Percentiles rank a stretch among this genome's conserved stretches.
These are phyloP conservation scores for Perca flavescens DNA, from an alignment of 2,113 vertebrate genomes.

Conservation along the genomic window DNA sequence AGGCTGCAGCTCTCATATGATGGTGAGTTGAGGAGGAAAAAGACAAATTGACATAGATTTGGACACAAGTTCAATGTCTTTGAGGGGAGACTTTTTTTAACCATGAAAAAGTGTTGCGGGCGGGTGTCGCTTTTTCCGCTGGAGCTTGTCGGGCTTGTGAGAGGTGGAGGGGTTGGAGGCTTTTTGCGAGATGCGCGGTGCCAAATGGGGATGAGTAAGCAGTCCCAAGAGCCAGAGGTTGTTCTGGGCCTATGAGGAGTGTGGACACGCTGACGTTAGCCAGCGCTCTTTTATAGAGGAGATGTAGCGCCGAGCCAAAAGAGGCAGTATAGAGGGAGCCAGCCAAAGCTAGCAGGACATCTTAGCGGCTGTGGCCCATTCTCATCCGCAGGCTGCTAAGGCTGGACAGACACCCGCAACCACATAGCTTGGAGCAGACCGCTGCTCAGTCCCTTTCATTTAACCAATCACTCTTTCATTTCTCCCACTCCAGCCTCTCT, in stretches of 20 bases:
- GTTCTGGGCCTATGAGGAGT: constrained; percentile 65
- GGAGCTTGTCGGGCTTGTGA: constrained; percentile 27
- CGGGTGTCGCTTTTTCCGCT: constrained; percentile 41
- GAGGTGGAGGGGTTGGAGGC: constrained; percentile 37
- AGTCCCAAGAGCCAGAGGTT: constrained; percentile 62
- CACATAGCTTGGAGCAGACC: constrained; percentile 57
- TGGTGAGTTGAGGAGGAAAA: constrained; percentile 7
- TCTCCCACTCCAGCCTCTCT: constrained; percentile 37
- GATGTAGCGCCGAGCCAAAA: constrained; percentile 38
- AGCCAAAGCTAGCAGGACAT: constrained; percentile 62
- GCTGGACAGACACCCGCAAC: constrained; percentile 72
- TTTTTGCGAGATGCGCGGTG: constrained; percentile 29
- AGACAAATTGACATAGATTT: constrained; percentile 35
- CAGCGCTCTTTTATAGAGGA: constrained; percentile 48
- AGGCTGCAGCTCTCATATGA: constrained; percentile 14
- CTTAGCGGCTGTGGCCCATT: constrained; percentile 46
- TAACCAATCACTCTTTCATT: constrained; percentile 64
- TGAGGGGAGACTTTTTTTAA: constrained; percentile 14
- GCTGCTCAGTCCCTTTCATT: constrained; percentile 66
- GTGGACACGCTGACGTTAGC: constrained; percentile 61
- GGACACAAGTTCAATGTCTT: constrained; percentile 16
- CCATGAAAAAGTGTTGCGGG: constrained; percentile 40
- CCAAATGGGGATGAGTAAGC: constrained; percentile 66
- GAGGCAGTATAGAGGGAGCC: constrained; percentile 30
- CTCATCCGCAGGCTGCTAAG: constrained; percentile 61